phyloP scores from a whole-genome alignment of 2,888 invertebrate genomes.

The Clunio marinus region DNA sequence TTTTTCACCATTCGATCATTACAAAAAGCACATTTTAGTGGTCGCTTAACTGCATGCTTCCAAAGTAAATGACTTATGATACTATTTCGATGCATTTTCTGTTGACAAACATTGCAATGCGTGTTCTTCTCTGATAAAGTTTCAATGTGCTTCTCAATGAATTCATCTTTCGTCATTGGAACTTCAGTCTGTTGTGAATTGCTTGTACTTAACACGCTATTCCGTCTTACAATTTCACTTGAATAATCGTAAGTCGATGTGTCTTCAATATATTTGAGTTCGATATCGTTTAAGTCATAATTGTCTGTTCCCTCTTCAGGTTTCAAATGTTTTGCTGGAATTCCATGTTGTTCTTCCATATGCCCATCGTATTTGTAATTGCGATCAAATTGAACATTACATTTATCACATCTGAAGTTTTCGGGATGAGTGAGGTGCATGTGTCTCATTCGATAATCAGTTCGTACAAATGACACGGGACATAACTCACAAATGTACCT shows the following conservation, averaged over 20 bases:
- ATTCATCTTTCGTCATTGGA: slow-evolving; percentile 25
- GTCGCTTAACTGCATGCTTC: slow-evolving; percentile 8
- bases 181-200: background rate
- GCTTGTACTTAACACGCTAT: background rate
- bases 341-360: slow-evolving; percentile 9
- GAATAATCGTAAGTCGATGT: slow-evolving; percentile 1
- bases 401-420: background rate
- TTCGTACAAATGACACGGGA: slow-evolving; percentile 11
- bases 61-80: slow-evolving; percentile 7
- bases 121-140: background rate
- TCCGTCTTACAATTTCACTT: background rate
- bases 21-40: slow-evolving; percentile 27
- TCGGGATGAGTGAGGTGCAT: background rate
- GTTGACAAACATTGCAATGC: background rate
- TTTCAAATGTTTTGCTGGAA: background rate
- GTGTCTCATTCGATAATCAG: slow-evolving; percentile 25
- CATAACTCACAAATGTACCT: slow-evolving; percentile 12
- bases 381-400: slow-evolving; percentile 22
- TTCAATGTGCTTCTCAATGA: background rate
- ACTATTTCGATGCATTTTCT: background rate
- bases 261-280: slow-evolving; percentile 26
- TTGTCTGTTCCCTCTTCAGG: slow-evolving; percentile 5
- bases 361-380: slow-evolving; percentile 27
- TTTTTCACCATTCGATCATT: slow-evolving; percentile 23
- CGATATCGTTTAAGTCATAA: slow-evolving; percentile 3